Evolutionary conservation across 2,797 vertebrate genomes (phyloP), one percentile per base, ranked within the genome.

Genomic region (Etheostoma nigrum): DNA sequence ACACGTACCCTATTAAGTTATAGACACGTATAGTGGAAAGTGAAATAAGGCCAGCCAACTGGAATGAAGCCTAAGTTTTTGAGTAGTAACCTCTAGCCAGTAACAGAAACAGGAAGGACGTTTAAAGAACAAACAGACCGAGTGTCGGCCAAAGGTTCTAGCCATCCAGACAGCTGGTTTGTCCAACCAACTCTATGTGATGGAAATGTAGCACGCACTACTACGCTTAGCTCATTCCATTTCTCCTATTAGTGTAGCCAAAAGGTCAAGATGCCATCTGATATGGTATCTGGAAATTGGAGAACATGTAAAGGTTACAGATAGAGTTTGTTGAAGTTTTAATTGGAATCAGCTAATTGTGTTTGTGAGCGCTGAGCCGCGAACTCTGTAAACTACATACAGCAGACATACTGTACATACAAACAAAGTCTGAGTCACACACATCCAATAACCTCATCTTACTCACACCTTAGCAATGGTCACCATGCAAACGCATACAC

Each of bases 331-430:
- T 8, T 83, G 27, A 81, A 72, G 60, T 76, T 88, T 76, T 88
- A 87, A 91, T 88, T 86, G 71, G 64, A 91, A 91, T 87, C 57
- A 87, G 81, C 65, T 87, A 89, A 89, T 84, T 78, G 73, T 49
- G 73, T 88, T 88, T 84, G 81, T 25, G 55, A 64, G 58, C 67
- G 49, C 60, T 44, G 45, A 61, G 69, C 60, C 45, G 63, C 67
- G 21, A 21, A 76, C 51, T 73, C 68, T 33, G 40, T 40, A 19
- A 70, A 67, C 25, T 61, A 48, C 68, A 63, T 23, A 15, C 47
- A 72, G 71, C 61, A 36, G 21, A 61, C 58, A 80, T 76, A 55
- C 68, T 68, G 76, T 67, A 63, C 70, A 69, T 42, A 40, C 60
- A 71, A 59, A 71, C 79, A 51, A 65, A 81, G 79, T 83, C 72